Evolutionary conservation across 2,797 vertebrate genomes (phyloP), one percentile per base, ranked within the genome.

Genomic region (Pogonophryne albipinna): DNA sequence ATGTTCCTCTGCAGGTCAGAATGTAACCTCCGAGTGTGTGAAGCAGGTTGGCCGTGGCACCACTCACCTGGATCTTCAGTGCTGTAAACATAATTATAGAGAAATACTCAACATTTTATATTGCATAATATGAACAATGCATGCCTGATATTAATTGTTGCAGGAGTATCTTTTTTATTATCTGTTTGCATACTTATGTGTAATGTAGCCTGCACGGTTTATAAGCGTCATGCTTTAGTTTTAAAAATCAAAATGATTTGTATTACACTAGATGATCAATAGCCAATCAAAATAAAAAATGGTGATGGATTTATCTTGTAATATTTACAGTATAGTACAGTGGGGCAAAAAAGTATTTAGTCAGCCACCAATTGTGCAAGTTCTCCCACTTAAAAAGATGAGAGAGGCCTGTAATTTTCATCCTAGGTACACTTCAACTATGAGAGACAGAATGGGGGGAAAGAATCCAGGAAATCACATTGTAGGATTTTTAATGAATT

Each of bases 31-130:
- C 90, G 47, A 95, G 88, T 50, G 86, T 86, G 58, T 92, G 86
- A 2, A 96, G 94, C 44, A 95, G 78, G n/a, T 95, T 93, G 20
- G 93, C 93, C 7, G 94, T 94, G 75, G 91, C 88, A 19, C 88
- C 92, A 60, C 94, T 96, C 82, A 95, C 95, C 74, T 96, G 95
- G 69, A 96, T 95, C 89, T 95, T 95, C 73, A 95, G 88, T 55
- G 93, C 95, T 96, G 52, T 10, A 12, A 63, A 51, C 15, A 60
- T 7, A 46, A 23, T 13, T 10, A 52, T 9, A 13, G 60, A 67
- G 6, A 67, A 50, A 52, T 1, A 42, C 10, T 27, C 13, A 56
- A 19, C n/a, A 47, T 8, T 17, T 11, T 10, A 41, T 53, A 38
- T 53, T 15, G 34, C 14, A 15, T 20, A 49, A 45, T 9, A 60